phyloP scores from a whole-genome alignment of 2,797 vertebrate genomes.

The Todus mexicanus region DNA sequence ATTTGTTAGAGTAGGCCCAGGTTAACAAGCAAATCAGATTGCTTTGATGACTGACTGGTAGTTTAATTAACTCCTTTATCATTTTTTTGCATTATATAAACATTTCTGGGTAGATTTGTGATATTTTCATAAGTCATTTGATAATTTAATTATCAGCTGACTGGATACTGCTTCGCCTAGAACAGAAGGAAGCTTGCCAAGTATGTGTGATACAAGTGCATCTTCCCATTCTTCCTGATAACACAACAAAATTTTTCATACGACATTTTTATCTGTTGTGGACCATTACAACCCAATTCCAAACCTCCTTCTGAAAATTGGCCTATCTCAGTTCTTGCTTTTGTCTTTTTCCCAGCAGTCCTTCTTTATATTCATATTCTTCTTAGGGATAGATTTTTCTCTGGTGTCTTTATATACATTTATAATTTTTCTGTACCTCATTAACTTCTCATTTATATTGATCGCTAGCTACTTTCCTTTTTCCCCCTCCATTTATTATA shows the following conservation, averaged over 20 bases:
- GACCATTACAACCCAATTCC: not conserved
- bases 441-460: slow-evolving; percentile 63
- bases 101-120: not conserved
- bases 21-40: not conserved
- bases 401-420: not conserved
- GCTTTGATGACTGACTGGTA: not conserved
- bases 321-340: not conserved
- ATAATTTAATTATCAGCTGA: not conserved
- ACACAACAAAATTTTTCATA: not conserved
- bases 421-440: slow-evolving; percentile 43
- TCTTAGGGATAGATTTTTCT: not conserved
- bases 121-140: not conserved
- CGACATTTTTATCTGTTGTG: not conserved
- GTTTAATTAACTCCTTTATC: not conserved
- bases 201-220: not conserved
- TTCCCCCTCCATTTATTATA: slow-evolving; percentile 20
- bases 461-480: slow-evolving; percentile 38
- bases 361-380: not conserved
- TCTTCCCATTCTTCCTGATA: not conserved
- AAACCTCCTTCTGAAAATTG: not conserved
- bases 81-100: not conserved
- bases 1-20: not conserved
- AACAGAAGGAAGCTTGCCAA: not conserved
- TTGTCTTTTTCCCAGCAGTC: not conserved
- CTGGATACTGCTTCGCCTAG: not conserved